Evolutionary conservation across 2,113 vertebrate genomes (phyloP).

Genomic region (Orientallactaga bullata): DNA sequence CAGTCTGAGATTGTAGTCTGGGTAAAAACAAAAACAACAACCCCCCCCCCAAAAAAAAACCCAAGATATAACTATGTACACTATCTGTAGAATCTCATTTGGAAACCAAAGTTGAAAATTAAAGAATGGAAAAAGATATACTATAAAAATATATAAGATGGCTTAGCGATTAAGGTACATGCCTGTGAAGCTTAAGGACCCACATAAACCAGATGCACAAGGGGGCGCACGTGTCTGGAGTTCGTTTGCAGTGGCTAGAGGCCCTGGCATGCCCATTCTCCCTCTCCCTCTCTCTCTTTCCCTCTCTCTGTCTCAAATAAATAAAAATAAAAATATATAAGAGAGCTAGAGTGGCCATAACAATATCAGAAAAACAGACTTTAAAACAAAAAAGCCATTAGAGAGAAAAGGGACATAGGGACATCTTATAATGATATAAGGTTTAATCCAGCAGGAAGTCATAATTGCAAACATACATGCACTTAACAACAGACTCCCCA

Average conservation of each 20-base stretch:
- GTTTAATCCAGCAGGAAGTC: not conserved
- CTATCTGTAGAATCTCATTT: not conserved
- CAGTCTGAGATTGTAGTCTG: not conserved
- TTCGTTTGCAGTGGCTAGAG: too few relatives aligned
- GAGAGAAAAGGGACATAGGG: not conserved
- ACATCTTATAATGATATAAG: constrained; percentile 1
- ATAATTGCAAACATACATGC: not conserved
- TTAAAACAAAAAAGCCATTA: not conserved
- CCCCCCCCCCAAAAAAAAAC: too few relatives aligned
- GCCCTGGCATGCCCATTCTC: too few relatives aligned
- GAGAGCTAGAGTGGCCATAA: not conserved
- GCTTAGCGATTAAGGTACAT: too few relatives aligned
- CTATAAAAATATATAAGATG: not conserved
- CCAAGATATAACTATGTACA: not conserved
- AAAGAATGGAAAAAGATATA: not conserved
- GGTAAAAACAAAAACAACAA: too few relatives aligned
- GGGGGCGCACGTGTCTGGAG: too few relatives aligned
- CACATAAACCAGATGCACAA: too few relatives aligned
- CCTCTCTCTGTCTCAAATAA: too few relatives aligned
- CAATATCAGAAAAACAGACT: not conserved
- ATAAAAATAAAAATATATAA: not conserved
- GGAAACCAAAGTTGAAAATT: not conserved
- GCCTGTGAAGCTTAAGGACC: too few relatives aligned
- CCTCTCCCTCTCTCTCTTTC: too few relatives aligned
- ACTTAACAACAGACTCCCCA: not conserved